Base-by-base conservation (phyloP, 2,113 vertebrate genomes). In the Plotosus lineatus region DNA sequence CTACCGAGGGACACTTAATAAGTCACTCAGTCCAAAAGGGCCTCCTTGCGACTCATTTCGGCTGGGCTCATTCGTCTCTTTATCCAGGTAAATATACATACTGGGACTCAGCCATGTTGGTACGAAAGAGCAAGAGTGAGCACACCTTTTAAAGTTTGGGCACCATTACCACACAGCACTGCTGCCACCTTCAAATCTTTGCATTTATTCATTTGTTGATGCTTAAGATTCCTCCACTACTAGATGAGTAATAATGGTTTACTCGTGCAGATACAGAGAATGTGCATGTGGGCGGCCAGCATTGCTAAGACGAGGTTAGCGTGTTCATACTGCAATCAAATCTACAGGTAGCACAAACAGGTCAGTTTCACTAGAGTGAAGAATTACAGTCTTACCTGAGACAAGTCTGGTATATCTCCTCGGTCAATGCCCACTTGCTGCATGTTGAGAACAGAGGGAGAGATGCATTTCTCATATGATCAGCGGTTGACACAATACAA, bases 341-440 rank as follows among this genome's bases (percentile, higher is more conserved):
- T 15, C 15, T 40, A 63, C 31, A 60, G 40, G 44, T 55, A 73
- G 63, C 23, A 65, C n/a, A 58, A 26, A 4, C 65, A n/a, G 33
- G 65, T 58, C 51, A 48, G 19, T 36, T 36, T n/a, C 17, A 46
- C 11, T 58, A 77, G 36, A 48, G n/a, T 21, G 61, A 0, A n/a
- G 2, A 60, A 8, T 73, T 11, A 66, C 8, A 0, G 12, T 86
- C 83, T 91, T 91, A 97, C 95, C 95, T 98, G 96, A 82, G 96
- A 98, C 88, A 98, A 94, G 86, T 98, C 97, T 88, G 97, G 96
- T 89, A 98, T 98, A 89, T 97, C 97, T 80, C 96, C 97, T 94
- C 96, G 94, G 90, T 98, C 97, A 84, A 98, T 98, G 79, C 97
- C 97, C 82, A 98, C 97, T 96, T 98, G 96, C 97, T 98, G 92